Conservation (phyloP, 2,797 vertebrate genomes). For the Chrosomus eos region DNA sequence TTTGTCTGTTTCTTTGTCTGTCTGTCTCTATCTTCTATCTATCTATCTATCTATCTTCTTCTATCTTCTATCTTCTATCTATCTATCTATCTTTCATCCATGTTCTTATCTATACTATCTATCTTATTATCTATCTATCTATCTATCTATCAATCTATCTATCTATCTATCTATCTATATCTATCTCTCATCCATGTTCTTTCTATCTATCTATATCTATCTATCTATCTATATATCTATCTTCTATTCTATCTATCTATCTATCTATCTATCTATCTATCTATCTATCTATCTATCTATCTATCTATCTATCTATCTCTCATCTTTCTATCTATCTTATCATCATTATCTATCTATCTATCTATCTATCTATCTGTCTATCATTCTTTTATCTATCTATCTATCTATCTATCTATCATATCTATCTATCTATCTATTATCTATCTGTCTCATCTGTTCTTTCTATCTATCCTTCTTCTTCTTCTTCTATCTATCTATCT, state of each 20-base stretch:
- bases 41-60: background rate
- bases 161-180: background rate
- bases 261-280: background rate
- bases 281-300: background rate
- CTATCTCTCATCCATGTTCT: background rate
- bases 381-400: background rate
- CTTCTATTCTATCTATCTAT: background rate
- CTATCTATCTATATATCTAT: background rate
- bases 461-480: background rate
- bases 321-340: background rate
- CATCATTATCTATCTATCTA: background rate
- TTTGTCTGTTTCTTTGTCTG: too few species aligned
- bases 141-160: too few species aligned
- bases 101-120: background rate
- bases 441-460: too few species aligned
- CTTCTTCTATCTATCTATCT: background rate
- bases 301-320: background rate
- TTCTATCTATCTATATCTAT: background rate
- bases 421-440: background rate
- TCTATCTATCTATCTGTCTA: background rate
- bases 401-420: background rate
- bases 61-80: background rate
- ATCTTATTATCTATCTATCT: background rate
- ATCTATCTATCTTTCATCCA: background rate
- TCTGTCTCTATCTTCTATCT: background rate